phyloP scores from a whole-genome alignment of 2,797 vertebrate species.

The Anableps anableps region DNA sequence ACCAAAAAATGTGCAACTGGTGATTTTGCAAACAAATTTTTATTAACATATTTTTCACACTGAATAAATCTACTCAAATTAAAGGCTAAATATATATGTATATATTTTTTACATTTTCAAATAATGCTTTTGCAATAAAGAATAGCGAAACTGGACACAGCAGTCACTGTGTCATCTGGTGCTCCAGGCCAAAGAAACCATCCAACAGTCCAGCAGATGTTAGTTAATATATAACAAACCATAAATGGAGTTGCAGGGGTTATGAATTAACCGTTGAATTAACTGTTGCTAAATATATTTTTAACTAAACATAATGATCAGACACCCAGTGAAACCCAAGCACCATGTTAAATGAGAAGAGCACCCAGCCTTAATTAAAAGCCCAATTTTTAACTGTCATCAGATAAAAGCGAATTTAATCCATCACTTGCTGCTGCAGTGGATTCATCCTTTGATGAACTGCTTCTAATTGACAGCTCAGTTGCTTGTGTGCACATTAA shows the following conservation, averaged over 20 bases:
- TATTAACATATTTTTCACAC: not conserved
- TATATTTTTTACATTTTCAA: not conserved
- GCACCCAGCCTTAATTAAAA: constrained; percentile 3
- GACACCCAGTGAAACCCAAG: not conserved
- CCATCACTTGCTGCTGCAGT: constrained; percentile 14
- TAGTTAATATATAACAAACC: not conserved
- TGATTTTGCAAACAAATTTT: no score
- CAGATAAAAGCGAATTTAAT: constrained; percentile 28
- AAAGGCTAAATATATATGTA: not conserved
- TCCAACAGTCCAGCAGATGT: not conserved
- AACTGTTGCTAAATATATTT: no score
- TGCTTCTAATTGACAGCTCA: constrained; percentile 24
- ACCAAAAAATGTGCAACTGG: not conserved
- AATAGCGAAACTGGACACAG: not conserved
- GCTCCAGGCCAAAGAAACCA: not conserved
- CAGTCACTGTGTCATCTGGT: not conserved
- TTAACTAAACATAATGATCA: not conserved
- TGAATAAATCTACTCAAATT: not conserved
- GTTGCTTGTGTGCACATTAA: not conserved
- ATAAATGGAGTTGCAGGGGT: not conserved
- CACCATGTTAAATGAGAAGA: constrained; percentile 1
- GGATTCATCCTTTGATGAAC: constrained; percentile 23
- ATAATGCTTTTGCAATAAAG: not conserved
- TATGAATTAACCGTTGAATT: not conserved
- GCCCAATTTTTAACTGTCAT: constrained; percentile 17